Conservation (phyloP, 2,797 vertebrate species). For the Tapera naevia region DNA sequence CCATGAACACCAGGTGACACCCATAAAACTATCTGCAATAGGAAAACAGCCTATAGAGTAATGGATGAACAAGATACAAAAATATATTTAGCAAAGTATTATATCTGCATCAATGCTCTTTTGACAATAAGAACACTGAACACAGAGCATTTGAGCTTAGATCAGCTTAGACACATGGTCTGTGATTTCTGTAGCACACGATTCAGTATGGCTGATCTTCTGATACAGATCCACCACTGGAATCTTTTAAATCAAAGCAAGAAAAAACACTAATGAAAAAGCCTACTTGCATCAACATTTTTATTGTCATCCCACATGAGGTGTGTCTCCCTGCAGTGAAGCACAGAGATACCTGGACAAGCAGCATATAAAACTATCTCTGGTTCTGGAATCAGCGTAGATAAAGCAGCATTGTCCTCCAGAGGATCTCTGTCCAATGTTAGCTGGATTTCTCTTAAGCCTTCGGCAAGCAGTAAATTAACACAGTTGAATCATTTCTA, state of each 20-base stretch:
- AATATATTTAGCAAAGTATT: background rate
- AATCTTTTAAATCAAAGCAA: background rate
- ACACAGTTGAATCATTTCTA: background rate
- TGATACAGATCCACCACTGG: background rate
- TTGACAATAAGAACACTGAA: background rate
- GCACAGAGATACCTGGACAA: background rate
- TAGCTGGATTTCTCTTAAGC: background rate
- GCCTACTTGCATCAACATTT: background rate
- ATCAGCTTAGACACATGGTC: background rate
- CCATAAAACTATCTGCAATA: background rate
- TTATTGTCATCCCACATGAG: accelerated
- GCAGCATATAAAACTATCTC: background rate
- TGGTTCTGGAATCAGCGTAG: background rate
- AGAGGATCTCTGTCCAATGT: background rate
- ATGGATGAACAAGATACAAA: background rate
- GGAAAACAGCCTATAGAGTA: background rate
- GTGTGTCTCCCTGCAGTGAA: background rate
- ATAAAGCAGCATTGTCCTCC: background rate
- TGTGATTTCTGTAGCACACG: background rate
- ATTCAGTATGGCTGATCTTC: background rate
- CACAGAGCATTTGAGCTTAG: background rate
- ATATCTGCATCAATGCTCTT: background rate
- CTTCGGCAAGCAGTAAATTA: background rate
- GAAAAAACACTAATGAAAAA: background rate
- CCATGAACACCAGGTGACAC: background rate